Conservation (phyloP, 2,113 vertebrate genomes). For the Hepsetus odoe region DNA sequence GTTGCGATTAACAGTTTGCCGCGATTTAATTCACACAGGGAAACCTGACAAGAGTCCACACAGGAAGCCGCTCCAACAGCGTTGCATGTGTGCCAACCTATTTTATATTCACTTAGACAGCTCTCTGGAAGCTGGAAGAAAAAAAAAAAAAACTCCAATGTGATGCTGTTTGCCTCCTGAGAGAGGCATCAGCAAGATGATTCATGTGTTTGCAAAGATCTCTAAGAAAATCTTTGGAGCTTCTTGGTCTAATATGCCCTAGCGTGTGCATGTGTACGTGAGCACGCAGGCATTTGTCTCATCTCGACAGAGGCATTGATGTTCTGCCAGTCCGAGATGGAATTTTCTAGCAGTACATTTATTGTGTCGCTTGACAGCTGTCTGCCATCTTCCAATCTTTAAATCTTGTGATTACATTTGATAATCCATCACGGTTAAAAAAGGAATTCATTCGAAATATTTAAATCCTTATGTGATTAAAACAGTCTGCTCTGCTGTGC, state of each 20-base stretch:
- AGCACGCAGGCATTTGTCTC: constrained; percentile 50
- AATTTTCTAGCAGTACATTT: constrained; percentile 70
- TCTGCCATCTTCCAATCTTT: constrained; percentile 74
- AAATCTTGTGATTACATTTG: constrained; percentile 68
- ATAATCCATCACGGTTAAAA: constrained; percentile 76
- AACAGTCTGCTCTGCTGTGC: constrained; percentile 64
- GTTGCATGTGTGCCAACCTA: constrained; percentile 57
- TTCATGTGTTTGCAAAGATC: constrained; percentile 25
- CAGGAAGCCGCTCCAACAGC: constrained; percentile 53
- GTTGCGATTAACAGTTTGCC: constrained; percentile 66
- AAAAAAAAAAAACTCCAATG: not conserved
- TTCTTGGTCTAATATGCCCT: constrained; percentile 42
- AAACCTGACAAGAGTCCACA: constrained; percentile 65
- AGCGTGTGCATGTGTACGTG: constrained; percentile 44
- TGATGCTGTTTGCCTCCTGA: not conserved
- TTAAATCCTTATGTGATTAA: constrained; percentile 76
- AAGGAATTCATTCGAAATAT: constrained; percentile 73
- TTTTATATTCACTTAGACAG: constrained; percentile 63
- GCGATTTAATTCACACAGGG: constrained; percentile 58
- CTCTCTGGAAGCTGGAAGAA: constrained; percentile 50
- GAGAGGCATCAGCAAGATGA: constrained; percentile 13
- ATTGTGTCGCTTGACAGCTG: constrained; percentile 74
- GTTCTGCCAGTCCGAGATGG: constrained; percentile 66
- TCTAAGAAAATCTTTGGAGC: constrained; percentile 21
- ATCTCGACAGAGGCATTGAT: constrained; percentile 69